Conservation (phyloP, 2,797 vertebrate species). For the Mionectes olivaceus region DNA sequence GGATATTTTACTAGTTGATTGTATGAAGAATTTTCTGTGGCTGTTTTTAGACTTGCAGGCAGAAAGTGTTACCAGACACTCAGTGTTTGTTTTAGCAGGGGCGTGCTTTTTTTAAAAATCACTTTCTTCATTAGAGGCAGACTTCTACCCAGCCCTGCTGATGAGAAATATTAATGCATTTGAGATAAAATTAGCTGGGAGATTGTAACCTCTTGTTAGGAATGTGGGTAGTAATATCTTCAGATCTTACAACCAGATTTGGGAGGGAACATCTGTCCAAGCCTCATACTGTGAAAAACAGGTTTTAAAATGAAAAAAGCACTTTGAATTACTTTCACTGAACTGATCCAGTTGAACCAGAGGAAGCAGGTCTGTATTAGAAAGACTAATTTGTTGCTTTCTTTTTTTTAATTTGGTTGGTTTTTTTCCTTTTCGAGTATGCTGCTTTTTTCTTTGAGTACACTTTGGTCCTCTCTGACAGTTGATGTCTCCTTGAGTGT, state of each 20-base stretch:
- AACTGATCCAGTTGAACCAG: not conserved
- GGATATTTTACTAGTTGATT: not conserved
- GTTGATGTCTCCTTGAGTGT: not conserved
- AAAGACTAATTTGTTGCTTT: not conserved
- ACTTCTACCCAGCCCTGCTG: not conserved
- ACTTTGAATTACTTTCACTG: not conserved
- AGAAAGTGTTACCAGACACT: not conserved
- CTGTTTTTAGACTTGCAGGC: not conserved
- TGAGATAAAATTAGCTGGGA: constrained; percentile 39
- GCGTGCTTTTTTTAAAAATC: not conserved
- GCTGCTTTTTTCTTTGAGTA: not conserved
- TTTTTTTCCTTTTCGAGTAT: not conserved
- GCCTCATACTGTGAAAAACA: not conserved
- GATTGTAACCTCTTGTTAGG: constrained; percentile 6
- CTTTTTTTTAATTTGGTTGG: not conserved
- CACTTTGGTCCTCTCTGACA: not conserved
- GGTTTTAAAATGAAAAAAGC: not conserved
- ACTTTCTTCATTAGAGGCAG: not conserved
- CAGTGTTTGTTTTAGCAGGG: not conserved
- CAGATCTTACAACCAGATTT: not conserved
- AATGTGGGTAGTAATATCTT: not conserved
- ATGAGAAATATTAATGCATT: not conserved
- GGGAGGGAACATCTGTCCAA: not conserved
- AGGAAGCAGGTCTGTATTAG: not conserved
- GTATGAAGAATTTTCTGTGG: not conserved